Evolutionary conservation across 2,113 vertebrate species (phyloP), one percentile per base, ranked within the genome.

Genomic region (Rhegmatorhina hoffmannsi): DNA sequence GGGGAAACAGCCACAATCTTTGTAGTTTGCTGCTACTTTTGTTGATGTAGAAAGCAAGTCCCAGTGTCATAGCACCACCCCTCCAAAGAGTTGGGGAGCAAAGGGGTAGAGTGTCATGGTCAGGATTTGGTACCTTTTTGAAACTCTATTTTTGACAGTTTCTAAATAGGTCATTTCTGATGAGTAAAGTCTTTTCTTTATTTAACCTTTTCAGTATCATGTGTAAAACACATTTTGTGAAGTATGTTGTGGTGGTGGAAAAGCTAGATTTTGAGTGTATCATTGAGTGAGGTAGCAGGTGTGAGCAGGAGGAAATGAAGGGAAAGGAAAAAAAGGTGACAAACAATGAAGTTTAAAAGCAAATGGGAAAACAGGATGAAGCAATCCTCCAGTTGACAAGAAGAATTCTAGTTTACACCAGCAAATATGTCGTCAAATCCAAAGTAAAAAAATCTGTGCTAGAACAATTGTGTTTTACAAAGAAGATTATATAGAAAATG

Each of bases 1-100:
- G 92, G 95, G 85, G 89, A 93, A 94, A 94, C 90, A 95, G 76
- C 87, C 95, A 96, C 96, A 97, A 56, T 97, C 95, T 97, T 97
- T 94, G 96, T 89, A 94, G 94, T 86, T 96, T 88, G 91, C 92
- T 91, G 70, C 76, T 94, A 47, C 43, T 95, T 85, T 52, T 82
- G 34, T 83, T 11, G 23, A 86, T 89, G 77, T 53, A 87, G 88
- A 91, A 91, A 88, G 70, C 52, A 79, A 91, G 75, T 46, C 43
- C 13, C 28, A 25, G 55, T 91, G 31, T 82, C 38, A 28, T 9
- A 88, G 79, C 40, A 34, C 60, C 59, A 17, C 49, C 25, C 16
- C 40, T 86, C 74, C 84, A 53, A 84, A 93, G 40, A 68, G 28
- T 1, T 14, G 9, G 14, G 67, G 62, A 59, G 47, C 29, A 56